Evolutionary conservation across 2,113 vertebrate species (phyloP).

Genomic region (Hydrochoerus hydrochaeris): DNA sequence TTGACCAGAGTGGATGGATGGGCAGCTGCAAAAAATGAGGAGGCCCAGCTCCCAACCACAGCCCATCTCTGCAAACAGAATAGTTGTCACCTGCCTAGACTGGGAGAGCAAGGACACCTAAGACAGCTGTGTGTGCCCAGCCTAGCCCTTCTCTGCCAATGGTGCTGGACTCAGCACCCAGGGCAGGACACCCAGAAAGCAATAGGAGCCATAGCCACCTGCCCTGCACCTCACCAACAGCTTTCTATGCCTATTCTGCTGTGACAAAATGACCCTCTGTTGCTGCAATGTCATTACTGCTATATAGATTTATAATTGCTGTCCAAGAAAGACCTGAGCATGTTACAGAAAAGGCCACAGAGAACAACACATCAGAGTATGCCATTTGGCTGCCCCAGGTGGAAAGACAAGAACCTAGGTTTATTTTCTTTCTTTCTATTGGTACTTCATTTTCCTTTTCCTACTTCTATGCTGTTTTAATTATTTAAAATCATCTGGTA

Average conservation of each 20-base stretch:
- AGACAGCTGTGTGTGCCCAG: background rate
- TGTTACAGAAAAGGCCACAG: background rate
- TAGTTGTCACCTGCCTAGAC: background rate
- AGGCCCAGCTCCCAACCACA: background rate
- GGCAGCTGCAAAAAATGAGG: slow-evolving; percentile 19
- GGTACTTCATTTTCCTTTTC: background rate
- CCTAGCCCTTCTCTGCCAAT: rapidly evolving
- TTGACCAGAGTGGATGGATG: slow-evolving; percentile 25
- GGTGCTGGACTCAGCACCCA: background rate
- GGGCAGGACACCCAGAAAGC: background rate
- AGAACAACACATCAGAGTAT: background rate
- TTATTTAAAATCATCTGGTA: background rate
- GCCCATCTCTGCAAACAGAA: background rate
- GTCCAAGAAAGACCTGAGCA: background rate
- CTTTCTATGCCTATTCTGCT: background rate
- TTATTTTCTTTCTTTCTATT: slow-evolving; percentile 43
- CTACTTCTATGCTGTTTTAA: background rate
- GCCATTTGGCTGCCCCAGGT: rapidly evolving
- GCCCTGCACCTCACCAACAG: background rate
- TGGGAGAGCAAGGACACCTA: background rate
- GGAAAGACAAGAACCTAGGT: background rate
- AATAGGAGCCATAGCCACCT: background rate
- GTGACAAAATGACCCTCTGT: background rate
- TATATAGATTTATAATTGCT: background rate
- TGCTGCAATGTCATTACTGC: background rate